Evolutionary conservation across 1,140 invertebrate species (phyloP), one percentile per base, ranked within the genome.

Genomic region (Bombyx mandarina): DNA sequence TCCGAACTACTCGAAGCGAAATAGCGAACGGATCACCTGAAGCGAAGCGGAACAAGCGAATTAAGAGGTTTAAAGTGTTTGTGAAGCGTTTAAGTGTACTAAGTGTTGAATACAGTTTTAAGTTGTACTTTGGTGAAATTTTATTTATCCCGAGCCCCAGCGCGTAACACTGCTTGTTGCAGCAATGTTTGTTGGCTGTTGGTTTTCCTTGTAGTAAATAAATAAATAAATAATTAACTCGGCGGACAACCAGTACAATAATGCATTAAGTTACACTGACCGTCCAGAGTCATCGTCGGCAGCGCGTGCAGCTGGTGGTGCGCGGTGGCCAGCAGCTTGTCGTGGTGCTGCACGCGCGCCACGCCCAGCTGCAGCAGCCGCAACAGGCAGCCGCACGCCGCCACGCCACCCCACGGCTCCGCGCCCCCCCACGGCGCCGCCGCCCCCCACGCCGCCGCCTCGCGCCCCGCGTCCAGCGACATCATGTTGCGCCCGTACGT

Each of bases 401-500:
- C 63, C 26, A 5, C 26, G 56, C 60, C 12, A 61, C 53, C 42
- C 90, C 69, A 35, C 66, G 47, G 56, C 57, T 35, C 4, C 80
- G 74, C 6, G 86, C 80, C 60, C 62, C 60, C 12, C 61, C 12
- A 18, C 66, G 47, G 56, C 57, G 42, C 66, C 52, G n/a, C 50
- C 57, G 6, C 47, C 57, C 8, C 65, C 46, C 61, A 52, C 56
- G 65, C 49, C 49, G 50, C 45, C 88, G 69, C 65, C 12, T 89
- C 83, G 35, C 79, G 86, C 45, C 88, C 88, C 35, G 85, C 85
- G 10, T 82, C 75, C 66, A 88, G 88, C 56, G 90, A 89, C 10
- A 90, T 79, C 3, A 90, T 86, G 63, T 92, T 92, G 45, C 93
- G 89, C 1, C 90, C 90, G 71, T 94, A 94, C 1, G 92, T 80